phyloP scores from a whole-genome alignment of 2,888 invertebrate genomes.

The Chydorus sphaericus region DNA sequence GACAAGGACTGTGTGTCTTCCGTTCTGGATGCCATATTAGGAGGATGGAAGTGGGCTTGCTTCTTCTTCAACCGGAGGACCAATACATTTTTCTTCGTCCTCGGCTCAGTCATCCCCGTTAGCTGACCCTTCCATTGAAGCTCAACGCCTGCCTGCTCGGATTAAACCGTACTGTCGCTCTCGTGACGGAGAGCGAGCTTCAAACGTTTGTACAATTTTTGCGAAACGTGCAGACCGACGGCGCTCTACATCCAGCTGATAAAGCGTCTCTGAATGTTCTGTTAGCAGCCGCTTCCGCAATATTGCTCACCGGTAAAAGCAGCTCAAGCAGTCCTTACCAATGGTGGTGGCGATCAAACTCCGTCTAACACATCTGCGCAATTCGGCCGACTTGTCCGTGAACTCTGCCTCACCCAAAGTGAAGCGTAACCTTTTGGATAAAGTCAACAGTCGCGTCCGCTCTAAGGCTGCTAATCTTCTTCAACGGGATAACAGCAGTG shows the following conservation, averaged over 20 bases:
- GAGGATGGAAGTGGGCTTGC: too few species aligned
- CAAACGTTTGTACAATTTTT: conserved; percentile 33
- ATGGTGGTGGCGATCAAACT: neutral
- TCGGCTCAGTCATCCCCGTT: neutral
- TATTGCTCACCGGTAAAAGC: neutral
- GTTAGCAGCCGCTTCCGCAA: conserved; percentile 28
- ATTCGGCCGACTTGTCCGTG: neutral
- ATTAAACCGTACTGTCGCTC: conserved; percentile 44
- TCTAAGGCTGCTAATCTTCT: conserved; percentile 3
- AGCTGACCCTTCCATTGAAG: neutral
- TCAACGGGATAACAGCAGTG: neutral
- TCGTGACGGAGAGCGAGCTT: conserved; percentile 52
- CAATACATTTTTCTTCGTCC: neutral
- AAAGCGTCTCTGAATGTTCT: conserved; percentile 29
- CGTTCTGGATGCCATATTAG: conserved; percentile 54
- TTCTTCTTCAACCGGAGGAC: neutral
- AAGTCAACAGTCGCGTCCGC: conserved; percentile 1
- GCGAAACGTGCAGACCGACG: conserved; percentile 23
- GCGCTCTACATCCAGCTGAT: conserved; percentile 23
- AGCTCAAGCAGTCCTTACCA: neutral
- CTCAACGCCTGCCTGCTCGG: conserved; percentile 32
- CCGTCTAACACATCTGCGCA: neutral
- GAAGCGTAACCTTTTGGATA: conserved; percentile 3
- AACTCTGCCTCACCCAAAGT: neutral
- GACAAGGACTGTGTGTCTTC: conserved; percentile 64